A percentile compares a stretch with the other conserved stretches of the same genome.
phyloP scores from a whole-genome alignment of 1,140 invertebrate species.

The Mya arenaria region DNA sequence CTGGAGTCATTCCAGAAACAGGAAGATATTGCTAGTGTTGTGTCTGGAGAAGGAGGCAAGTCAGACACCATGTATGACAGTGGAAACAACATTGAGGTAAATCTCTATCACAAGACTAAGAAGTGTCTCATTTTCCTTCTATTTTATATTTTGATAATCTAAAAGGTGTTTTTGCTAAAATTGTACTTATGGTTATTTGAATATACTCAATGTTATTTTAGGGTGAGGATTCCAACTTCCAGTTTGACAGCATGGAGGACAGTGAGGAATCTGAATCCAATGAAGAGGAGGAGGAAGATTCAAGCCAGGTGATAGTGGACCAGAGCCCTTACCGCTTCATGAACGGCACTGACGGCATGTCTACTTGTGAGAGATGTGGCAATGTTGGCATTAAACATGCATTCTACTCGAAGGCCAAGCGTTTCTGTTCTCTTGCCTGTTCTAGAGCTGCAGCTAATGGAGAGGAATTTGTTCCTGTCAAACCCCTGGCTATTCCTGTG shows the following conservation, averaged over 20 bases:
- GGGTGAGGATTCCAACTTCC: constrained; percentile 47
- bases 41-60: constrained; percentile 44
- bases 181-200: no score
- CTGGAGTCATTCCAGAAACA: constrained; percentile 56
- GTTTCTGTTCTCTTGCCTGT: constrained; percentile 80
- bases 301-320: constrained; percentile 33
- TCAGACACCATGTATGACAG: constrained; percentile 69
- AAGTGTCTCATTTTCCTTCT: not conserved
- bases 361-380: constrained; percentile 94
- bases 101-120: not conserved
- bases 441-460: constrained; percentile 62
- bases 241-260: constrained; percentile 75
- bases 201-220: not conserved
- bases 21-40: constrained; percentile 56
- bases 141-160: not conserved
- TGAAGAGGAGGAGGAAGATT: constrained; percentile 66
- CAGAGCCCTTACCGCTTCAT: constrained; percentile 67
- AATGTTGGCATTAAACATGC: constrained; percentile 94
- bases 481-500: constrained; percentile 7
- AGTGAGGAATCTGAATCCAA: constrained; percentile 79
- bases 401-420: constrained; percentile 92
- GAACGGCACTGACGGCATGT: constrained; percentile 88
- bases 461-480: not conserved
- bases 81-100: constrained; percentile 69
- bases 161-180: not conserved